A percentile compares a stretch with the other conserved stretches of the same genome.
Conservation (phyloP, 2,113 vertebrate genomes). For the Callocephalon fimbriatum region DNA sequence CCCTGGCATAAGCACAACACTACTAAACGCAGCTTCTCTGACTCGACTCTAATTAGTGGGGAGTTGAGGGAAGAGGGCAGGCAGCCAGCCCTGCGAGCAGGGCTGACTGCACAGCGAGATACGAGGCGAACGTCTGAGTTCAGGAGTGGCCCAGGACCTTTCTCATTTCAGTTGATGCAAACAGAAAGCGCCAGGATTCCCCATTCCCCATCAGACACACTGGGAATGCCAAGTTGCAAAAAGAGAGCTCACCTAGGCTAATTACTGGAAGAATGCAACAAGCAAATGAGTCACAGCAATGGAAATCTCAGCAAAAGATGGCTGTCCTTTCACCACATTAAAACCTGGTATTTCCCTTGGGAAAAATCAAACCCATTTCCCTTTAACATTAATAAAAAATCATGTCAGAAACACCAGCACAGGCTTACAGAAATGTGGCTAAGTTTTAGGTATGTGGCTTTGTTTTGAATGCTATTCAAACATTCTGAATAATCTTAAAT, state of each 20-base stretch:
- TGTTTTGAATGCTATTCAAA: background rate
- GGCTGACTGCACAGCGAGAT: background rate
- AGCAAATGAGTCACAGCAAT: background rate
- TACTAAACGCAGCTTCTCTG: background rate
- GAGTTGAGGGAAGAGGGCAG: background rate
- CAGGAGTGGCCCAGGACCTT: background rate
- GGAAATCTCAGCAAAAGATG: background rate
- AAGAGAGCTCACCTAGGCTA: background rate
- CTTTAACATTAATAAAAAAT: conserved; percentile 16
- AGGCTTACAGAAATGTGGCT: background rate
- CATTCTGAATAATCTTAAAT: conserved; percentile 43
- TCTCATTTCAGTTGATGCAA: background rate
- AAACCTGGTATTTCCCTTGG: background rate
- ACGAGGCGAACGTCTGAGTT: background rate
- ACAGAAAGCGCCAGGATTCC: conserved; percentile 20
- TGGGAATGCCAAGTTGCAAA: conserved; percentile 5
- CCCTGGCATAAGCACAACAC: background rate
- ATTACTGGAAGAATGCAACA: background rate
- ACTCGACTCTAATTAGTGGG: background rate
- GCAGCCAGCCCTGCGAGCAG: rapidly evolving
- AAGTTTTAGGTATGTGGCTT: background rate
- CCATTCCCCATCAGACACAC: background rate
- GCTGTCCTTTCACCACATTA: background rate
- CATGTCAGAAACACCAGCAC: background rate
- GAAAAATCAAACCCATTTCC: background rate